Evolutionary conservation across 2,113 vertebrate genomes (phyloP), one percentile per base, ranked within the genome.

Genomic region (Trematocara stigmaticum): DNA sequence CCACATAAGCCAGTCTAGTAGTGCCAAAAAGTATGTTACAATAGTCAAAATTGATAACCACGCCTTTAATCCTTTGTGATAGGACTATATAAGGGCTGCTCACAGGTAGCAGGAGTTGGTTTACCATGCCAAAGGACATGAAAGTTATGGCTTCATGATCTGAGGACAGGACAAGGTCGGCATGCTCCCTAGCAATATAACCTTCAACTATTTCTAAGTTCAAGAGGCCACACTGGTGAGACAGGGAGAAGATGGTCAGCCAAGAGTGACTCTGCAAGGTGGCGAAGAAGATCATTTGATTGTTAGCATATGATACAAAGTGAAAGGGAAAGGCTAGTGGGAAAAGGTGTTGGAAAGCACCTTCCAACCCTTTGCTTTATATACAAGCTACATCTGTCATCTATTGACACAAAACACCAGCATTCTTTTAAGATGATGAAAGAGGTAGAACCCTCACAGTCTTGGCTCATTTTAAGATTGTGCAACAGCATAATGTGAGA

Each of bases 141-240:
- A 74, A 83, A 78, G 16, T 49, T 38, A 40, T 59, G n/a, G 45
- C 82, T 82, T 51, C 10, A 4, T 26, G 74, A 85, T 69, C 57
- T 2, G 4, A 89, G 80, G 87, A 84, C 89, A 85, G 34, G 76
- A 84, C 91, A 94, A 93, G 87, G 94, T 94, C 89, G 26, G 18
- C 34, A 3, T 55, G 83, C 88, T 91, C 83, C 90, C 66, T 71
- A 52, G 87, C 85, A 92, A 87, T 86, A 88, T 56, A 11, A 56
- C 55, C 26, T 35, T 18, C 40, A 90, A 85, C 59, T 49, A 79
- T 85, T 76, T 82, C 71, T 52, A 55, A 3, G 31, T 76, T 79
- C 6, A 79, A 84, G 76, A n/a, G 51, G 16, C 42, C 55, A 31
- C 0, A 0, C 66, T 89, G 3, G 31, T 82, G 83, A 88, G 42